Conservation (phyloP, 1,140 invertebrate genomes). For the Frieseomelitta varia region DNA sequence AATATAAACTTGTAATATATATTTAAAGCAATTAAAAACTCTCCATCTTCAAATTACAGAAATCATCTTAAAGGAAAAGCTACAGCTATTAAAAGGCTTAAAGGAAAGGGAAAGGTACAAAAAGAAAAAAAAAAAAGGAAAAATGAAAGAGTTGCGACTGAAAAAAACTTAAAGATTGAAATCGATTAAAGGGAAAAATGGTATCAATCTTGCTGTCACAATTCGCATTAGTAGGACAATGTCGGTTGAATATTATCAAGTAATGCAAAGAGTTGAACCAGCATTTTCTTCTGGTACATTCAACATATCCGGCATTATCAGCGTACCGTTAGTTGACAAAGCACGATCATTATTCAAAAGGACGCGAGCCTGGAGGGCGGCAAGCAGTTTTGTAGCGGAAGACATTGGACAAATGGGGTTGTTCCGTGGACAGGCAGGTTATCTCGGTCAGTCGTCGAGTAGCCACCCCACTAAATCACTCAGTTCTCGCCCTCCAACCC, state of each 20-base stretch:
- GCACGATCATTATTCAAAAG: constrained; percentile 73
- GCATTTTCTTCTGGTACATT: constrained; percentile 50
- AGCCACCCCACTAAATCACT: constrained; percentile 78
- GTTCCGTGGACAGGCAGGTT: constrained; percentile 79
- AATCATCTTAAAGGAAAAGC: no score
- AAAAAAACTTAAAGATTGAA: not conserved
- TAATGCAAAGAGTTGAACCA: constrained; percentile 33
- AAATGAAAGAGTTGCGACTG: not conserved
- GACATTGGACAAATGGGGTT: constrained; percentile 79
- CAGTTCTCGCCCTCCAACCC: constrained; percentile 67
- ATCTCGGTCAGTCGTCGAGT: constrained; percentile 79
- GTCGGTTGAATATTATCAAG: not conserved
- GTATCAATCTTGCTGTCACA: not conserved
- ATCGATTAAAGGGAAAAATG: not conserved
- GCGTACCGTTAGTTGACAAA: constrained; percentile 63
- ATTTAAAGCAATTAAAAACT: not conserved
- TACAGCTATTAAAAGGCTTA: not conserved
- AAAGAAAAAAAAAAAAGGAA: not conserved
- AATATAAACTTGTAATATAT: no score
- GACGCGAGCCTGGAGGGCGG: constrained; percentile 64
- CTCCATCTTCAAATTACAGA: not conserved
- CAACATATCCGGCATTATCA: constrained; percentile 62
- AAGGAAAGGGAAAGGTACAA: not conserved
- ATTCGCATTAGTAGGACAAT: not conserved
- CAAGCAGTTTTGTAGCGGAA: constrained; percentile 79